A percentile compares a stretch with the other conserved stretches of the same genome.
Conservation (phyloP, 2,113 vertebrate genomes). For the Oreotrochilus melanogaster region DNA sequence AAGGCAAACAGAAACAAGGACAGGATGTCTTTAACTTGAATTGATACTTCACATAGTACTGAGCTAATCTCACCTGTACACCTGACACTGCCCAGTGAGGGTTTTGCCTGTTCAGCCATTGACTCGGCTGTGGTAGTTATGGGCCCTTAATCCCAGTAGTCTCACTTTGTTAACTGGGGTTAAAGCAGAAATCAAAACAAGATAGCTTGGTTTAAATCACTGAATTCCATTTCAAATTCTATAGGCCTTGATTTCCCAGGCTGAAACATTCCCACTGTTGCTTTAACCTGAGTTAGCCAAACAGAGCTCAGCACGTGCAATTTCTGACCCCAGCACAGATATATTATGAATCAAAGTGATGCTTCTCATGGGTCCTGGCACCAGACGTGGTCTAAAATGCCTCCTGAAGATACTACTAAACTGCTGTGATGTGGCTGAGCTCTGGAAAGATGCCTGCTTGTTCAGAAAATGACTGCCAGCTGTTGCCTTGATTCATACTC, state of each 20-base stretch:
- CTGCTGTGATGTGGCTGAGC: not conserved
- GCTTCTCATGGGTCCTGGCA: not conserved
- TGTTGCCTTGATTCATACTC: conserved; percentile 14
- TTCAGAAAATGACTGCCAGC: not conserved
- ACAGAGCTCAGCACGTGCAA: rapidly evolving
- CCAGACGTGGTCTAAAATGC: not conserved
- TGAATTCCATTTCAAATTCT: not conserved
- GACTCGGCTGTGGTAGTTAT: not conserved
- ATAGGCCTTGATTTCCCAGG: not conserved
- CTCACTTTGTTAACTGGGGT: rapidly evolving
- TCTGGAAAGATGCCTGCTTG: not conserved
- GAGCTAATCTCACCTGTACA: rapidly evolving
- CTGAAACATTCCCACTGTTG: not conserved
- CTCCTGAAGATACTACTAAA: not conserved
- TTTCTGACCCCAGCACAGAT: rapidly evolving
- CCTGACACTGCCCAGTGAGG: rapidly evolving
- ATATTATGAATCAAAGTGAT: not conserved
- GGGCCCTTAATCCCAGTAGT: not conserved
- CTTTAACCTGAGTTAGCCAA: not conserved
- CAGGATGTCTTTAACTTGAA: not conserved
- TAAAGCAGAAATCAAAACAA: not conserved
- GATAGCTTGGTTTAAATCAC: not conserved
- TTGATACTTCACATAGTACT: not conserved
- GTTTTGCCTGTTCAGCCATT: not conserved
- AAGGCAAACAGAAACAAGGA: not conserved